These are phyloP conservation scores for Sitta europaea DNA, from an alignment of 2,113 vertebrate genomes.

Conservation along the genomic window DNA sequence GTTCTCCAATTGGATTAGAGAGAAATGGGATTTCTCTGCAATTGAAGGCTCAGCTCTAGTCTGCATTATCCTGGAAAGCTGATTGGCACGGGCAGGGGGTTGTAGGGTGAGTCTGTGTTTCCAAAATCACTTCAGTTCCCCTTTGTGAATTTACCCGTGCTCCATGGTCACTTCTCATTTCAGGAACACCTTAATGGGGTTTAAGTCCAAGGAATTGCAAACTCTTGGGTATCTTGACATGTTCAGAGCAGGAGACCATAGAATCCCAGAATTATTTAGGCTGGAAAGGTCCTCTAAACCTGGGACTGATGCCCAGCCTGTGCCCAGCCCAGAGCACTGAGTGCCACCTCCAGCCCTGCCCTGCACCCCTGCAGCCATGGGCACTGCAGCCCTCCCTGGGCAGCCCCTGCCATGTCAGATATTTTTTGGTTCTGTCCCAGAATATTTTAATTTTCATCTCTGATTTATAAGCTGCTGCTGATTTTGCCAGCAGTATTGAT, in stretches of 20 bases:
- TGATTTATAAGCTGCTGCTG: background rate
- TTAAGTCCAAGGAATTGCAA: background rate
- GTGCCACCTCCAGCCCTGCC: background rate
- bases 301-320: background rate
- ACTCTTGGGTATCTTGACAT: background rate
- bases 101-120: background rate
- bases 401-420: background rate
- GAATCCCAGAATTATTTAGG: background rate
- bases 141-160: too few species aligned
- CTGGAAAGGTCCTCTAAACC: background rate
- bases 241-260: background rate
- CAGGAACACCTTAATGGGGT: background rate
- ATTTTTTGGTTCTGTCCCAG: background rate
- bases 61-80: background rate
- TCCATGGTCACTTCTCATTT: background rate
- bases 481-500: background rate
- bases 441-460: background rate
- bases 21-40: background rate
- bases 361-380: background rate
- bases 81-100: background rate
- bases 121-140: background rate
- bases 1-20: background rate
- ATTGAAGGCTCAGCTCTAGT: background rate
- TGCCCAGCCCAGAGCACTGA: background rate
- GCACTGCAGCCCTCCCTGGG: background rate